Evolutionary conservation across 1,140 invertebrate genomes (phyloP).

Genomic region (Drosophila nebulosa): DNA sequence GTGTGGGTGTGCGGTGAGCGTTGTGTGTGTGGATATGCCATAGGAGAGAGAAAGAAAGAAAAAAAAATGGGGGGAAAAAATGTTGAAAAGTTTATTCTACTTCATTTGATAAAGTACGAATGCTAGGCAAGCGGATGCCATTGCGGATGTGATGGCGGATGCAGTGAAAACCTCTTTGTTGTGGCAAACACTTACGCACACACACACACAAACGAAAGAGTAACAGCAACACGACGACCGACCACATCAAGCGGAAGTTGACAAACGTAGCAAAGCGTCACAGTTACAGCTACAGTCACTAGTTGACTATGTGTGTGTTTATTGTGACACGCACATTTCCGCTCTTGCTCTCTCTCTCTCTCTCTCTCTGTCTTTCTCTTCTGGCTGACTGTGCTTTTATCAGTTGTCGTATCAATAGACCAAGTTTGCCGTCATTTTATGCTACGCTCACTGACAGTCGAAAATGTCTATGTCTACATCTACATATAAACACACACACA

Average conservation of each 20-base stretch:
- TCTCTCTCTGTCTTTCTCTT: background rate
- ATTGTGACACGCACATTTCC: constrained; percentile 64
- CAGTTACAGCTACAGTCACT: constrained; percentile 22
- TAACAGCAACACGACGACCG: background rate
- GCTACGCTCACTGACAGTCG: background rate
- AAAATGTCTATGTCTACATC: background rate
- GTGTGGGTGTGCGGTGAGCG: background rate
- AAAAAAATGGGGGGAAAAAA: constrained; percentile 18
- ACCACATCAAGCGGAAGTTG: constrained; percentile 54
- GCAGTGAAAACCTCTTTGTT: constrained; percentile 59
- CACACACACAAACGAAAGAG: background rate
- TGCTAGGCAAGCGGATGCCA: background rate
- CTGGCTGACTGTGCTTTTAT: constrained; percentile 31
- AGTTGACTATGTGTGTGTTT: constrained; percentile 10
- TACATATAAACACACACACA: background rate
- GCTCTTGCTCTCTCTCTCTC: background rate
- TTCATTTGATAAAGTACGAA: constrained; percentile 39
- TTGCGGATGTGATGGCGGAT: constrained; percentile 43
- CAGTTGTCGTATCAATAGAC: constrained; percentile 19
- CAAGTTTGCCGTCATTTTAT: background rate
- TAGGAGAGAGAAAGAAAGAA: background rate
- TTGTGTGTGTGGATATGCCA: no score
- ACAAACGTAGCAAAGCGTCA: constrained; percentile 39
- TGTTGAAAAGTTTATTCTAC: constrained; percentile 42
- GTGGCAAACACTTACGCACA: constrained; percentile 16